These are phyloP conservation scores for Trematocara zebra DNA, from an alignment of 2,113 vertebrate species.

Conservation along the genomic window DNA sequence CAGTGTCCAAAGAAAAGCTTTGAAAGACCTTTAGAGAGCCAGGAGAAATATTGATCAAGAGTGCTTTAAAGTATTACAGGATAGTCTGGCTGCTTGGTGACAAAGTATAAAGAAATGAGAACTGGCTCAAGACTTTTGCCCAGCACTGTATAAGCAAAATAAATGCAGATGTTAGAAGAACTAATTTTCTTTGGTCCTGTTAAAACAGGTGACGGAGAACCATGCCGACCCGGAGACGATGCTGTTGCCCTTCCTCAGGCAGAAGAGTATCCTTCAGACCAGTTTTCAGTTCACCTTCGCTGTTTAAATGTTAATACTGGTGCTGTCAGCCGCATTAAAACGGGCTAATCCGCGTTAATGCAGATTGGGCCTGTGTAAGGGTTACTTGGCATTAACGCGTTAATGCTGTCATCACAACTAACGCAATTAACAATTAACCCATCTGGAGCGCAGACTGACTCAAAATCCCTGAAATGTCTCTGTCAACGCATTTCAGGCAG, in stretches of 20 bases:
- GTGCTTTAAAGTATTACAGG: background rate
- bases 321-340: background rate
- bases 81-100: background rate
- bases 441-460: background rate
- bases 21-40: background rate
- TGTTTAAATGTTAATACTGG: background rate
- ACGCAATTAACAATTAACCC: background rate
- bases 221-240: constrained; percentile 78
- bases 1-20: background rate
- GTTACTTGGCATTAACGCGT: background rate
- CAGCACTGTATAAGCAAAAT: background rate
- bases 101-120: background rate
- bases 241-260: constrained; percentile 75
- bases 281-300: background rate
- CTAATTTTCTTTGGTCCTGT: background rate
- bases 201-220: constrained; percentile 63
- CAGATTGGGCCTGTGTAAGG: background rate
- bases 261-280: constrained; percentile 72
- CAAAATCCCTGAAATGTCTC: background rate
- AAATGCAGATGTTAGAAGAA: background rate
- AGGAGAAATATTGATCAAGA: background rate
- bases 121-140: background rate
- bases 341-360: background rate
- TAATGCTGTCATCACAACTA: background rate
- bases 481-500: background rate